Evolutionary conservation across 2,113 vertebrate genomes (phyloP).

Genomic region (Petrocephalus microphthalmus): DNA sequence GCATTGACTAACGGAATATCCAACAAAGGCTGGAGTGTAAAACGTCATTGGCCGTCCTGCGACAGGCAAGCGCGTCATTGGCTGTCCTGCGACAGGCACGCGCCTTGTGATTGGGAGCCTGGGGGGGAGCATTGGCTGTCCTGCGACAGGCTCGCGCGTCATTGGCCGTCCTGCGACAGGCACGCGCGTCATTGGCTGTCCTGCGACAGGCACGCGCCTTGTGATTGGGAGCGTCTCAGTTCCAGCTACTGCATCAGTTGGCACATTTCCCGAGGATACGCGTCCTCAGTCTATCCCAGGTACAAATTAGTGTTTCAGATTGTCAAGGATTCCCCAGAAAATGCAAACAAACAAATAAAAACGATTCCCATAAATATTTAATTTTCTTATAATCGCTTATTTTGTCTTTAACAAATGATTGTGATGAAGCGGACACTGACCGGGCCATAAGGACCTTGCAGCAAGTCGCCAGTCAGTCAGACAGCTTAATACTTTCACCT

Average conservation of each 20-base stretch:
- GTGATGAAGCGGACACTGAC: neutral
- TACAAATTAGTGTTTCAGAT: constrained; percentile 35
- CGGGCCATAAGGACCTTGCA: neutral
- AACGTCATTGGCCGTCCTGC: neutral
- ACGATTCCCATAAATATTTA: neutral
- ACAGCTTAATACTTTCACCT: constrained; percentile 19
- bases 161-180: neutral
- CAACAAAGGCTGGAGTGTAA: neutral
- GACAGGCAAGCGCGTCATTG: neutral
- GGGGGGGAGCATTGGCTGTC: neutral
- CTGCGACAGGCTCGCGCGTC: neutral
- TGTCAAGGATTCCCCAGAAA: constrained; percentile 42
- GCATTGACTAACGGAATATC: constrained; percentile 21
- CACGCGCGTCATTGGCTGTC: neutral
- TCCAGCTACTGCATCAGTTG: neutral
- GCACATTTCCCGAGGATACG: neutral
- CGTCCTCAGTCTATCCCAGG: neutral
- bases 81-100: neutral
- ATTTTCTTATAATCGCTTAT: neutral
- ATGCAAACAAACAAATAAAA: neutral
- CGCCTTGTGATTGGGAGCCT: neutral
- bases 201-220: neutral
- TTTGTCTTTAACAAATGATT: neutral
- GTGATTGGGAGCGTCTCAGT: neutral
- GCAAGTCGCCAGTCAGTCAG: neutral